phyloP scores from a whole-genome alignment of 2,888 invertebrate genomes.

The Meliscaeva auricollis region DNA sequence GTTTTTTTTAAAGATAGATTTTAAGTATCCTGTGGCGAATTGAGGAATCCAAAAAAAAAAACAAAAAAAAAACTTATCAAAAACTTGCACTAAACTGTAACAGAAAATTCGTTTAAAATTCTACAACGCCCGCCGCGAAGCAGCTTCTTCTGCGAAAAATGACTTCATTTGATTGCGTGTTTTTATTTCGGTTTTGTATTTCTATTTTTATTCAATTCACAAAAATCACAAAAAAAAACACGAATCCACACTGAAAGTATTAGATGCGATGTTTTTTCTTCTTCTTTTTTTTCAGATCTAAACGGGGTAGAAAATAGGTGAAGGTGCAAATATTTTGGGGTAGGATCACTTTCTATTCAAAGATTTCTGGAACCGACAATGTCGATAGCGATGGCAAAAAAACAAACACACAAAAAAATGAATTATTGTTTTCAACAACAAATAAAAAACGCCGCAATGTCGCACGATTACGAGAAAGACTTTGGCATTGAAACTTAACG shows the following conservation, averaged over 20 bases:
- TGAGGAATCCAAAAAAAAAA: constrained; percentile 23
- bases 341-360: constrained; percentile 67
- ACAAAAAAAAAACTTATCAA: constrained; percentile 3
- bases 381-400: constrained; percentile 23
- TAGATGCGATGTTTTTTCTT: not conserved
- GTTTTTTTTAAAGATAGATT: not conserved
- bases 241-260: constrained; percentile 14
- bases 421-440: constrained; percentile 47
- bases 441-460: constrained; percentile 50
- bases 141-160: constrained; percentile 61
- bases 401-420: constrained; percentile 18
- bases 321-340: constrained; percentile 39
- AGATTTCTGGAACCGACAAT: constrained; percentile 34
- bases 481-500: constrained; percentile 65
- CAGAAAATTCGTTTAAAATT: constrained; percentile 45
- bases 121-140: constrained; percentile 52
- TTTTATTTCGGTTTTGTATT: constrained; percentile 32
- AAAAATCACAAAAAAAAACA: constrained; percentile 2
- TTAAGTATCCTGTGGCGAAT: constrained; percentile 27
- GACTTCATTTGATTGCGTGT: constrained; percentile 69
- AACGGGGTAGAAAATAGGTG: constrained; percentile 25
- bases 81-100: constrained; percentile 29
- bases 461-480: constrained; percentile 46
- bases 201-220: constrained; percentile 71
- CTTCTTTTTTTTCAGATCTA: constrained; percentile 2